A percentile compares a stretch with the other conserved stretches of the same genome.
Evolutionary conservation across 2,113 vertebrate species (phyloP).

Genomic region (Chlorodrepanis virens): DNA sequence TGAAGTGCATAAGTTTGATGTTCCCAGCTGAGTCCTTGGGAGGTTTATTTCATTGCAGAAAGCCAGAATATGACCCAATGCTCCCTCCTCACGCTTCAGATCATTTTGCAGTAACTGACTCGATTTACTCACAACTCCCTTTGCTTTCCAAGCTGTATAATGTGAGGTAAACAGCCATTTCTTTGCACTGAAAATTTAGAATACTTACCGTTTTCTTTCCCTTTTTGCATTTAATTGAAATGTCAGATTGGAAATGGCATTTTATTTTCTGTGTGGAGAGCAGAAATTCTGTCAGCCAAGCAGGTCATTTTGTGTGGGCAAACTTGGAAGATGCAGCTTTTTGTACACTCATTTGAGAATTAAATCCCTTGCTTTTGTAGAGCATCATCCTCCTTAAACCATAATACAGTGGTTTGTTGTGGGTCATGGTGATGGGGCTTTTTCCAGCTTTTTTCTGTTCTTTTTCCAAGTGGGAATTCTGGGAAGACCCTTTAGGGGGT

Average conservation of each 20-base stretch:
- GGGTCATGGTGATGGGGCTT: neutral
- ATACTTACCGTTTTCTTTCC: neutral
- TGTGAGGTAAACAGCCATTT: neutral
- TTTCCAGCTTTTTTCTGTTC: neutral
- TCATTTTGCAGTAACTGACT: neutral
- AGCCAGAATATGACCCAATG: neutral
- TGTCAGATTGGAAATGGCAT: neutral
- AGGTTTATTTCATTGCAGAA: neutral
- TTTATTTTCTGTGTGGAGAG: neutral
- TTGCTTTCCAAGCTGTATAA: neutral
- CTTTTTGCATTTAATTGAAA: neutral
- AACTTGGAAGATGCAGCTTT: neutral
- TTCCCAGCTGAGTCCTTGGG: neutral
- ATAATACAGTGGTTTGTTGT: neutral
- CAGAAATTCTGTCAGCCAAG: neutral
- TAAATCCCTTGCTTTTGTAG: neutral
- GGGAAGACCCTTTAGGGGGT: rapidly evolving
- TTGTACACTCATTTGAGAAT: neutral
- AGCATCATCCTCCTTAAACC: neutral
- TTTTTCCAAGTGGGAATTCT: neutral
- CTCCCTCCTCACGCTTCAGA: neutral
- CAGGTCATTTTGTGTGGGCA: neutral
- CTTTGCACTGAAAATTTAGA: neutral
- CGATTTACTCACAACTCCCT: neutral
- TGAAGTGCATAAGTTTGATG: neutral